Evolutionary conservation across 2,888 invertebrate genomes (phyloP), one percentile per base, ranked within the genome.

Genomic region (Plebejus melissa): DNA sequence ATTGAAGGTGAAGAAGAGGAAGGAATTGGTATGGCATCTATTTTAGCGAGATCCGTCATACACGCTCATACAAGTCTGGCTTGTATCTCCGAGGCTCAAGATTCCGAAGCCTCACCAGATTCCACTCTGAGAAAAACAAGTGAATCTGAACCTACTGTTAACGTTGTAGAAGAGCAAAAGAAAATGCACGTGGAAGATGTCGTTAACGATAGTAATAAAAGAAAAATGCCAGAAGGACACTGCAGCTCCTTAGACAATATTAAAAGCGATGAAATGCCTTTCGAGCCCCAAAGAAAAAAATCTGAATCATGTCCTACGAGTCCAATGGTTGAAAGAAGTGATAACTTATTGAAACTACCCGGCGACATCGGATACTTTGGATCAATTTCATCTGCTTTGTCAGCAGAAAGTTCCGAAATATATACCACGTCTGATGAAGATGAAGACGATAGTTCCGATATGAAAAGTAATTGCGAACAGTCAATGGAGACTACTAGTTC

Each of bases 1-100:
- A 83, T 89, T 2, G 85, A 83, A 74, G 87, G 86, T 79, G 87
- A 86, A 79, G 86, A 87, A 74, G 94, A 93, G 57, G 94, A 94
- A 80, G 94, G 94, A 1, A 94, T 94, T 75, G 94, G 95, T 1
- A 95, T 96, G 94, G 96, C 96, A 0, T 95, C 96, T 16, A 90
- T 96, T 72, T 87, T 96, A 28, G 96, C 96, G 9, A 91, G 95
- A 78, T 96, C 96, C 2, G 94, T 96, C 1, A 94, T 95, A 80
- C 94, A 94, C 76, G 94, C 94, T 4, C 94, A 94, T 69, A 94
- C 94, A 4, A 94, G 94, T 82, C 87, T 95, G 22, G 94, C 94
- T 78, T 94, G 94, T 80, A 95, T 95, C 69, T 90, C 94, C 6
- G 95, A 95, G 82, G 90, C 89, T 2, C 94, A 93, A 80, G 94